A percentile compares a stretch with the other conserved stretches of the same genome.
These are phyloP conservation scores for honey bee (Apis mellifera) DNA, from an alignment of 1,140 invertebrate genomes.

Conservation along the genomic window Amel_HAv3.1 CM009931.2:18601001-18601500, in stretches of 20 bases:
- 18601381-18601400: not conserved
- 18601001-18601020: not conserved
- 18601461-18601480: not conserved
- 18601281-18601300: not conserved
- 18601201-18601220: slow-evolving; percentile 40
- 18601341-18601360: not conserved
- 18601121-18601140: slow-evolving; percentile 30
- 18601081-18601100: not conserved
- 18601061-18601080: not conserved
- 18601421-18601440: not conserved
- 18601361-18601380: not conserved
- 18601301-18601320: slow-evolving; percentile 19
- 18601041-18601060: slow-evolving; percentile 38
- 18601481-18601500: too few species aligned
- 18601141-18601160: slow-evolving; percentile 11
- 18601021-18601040: slow-evolving; percentile 40
- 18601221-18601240: slow-evolving; percentile 40
- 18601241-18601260: slow-evolving; percentile 18
- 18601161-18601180: slow-evolving; percentile 24
- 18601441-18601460: not conserved
- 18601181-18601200: slow-evolving; percentile 38
- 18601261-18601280: slow-evolving; percentile 26
- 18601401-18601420: not conserved
- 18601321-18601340: not conserved
- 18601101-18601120: slow-evolving; percentile 31